Conservation (phyloP, 2,888 invertebrate genomes). For the Keiferia lycopersicella region DNA sequence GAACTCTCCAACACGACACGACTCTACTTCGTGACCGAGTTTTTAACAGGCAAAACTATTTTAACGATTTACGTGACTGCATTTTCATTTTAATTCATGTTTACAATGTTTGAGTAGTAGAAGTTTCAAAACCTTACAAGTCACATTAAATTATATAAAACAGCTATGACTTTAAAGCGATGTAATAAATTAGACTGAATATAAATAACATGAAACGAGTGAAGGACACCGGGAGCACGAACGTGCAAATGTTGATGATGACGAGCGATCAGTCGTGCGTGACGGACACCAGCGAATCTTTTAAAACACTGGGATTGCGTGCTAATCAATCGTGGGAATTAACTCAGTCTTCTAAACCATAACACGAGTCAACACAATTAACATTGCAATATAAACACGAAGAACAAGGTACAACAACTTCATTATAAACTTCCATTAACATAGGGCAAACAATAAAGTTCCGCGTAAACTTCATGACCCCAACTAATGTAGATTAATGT, state of each 20-base stretch:
- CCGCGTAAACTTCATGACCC: conserved; percentile 24
- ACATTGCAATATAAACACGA: conserved; percentile 8
- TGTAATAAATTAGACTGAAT: conserved; percentile 31
- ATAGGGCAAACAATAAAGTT: conserved; percentile 17
- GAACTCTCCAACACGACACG: conserved; percentile 50
- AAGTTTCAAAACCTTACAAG: conserved; percentile 30
- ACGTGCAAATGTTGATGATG: conserved; percentile 37
- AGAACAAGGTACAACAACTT: conserved; percentile 27
- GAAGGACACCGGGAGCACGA: conserved; percentile 54
- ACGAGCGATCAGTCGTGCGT: conserved; percentile 45
- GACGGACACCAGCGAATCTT: conserved; percentile 40
- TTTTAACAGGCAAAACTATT: conserved; percentile 37
- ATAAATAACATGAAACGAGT: conserved; percentile 41
- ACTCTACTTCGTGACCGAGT: conserved; percentile 46
- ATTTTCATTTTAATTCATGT: conserved; percentile 18
- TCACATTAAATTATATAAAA: not conserved
- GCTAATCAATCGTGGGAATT: conserved; percentile 18
- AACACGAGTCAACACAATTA: not conserved
- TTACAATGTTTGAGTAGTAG: conserved; percentile 3
- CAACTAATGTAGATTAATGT: conserved; percentile 37
- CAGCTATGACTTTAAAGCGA: conserved; percentile 16
- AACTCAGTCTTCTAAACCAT: not conserved
- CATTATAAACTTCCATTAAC: conserved; percentile 35
- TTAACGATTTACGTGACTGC: conserved; percentile 41
- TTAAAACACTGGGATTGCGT: conserved; percentile 33